phyloP scores from a whole-genome alignment of 2,113 vertebrate genomes.

The Pomatorhinus ruficollis region DNA sequence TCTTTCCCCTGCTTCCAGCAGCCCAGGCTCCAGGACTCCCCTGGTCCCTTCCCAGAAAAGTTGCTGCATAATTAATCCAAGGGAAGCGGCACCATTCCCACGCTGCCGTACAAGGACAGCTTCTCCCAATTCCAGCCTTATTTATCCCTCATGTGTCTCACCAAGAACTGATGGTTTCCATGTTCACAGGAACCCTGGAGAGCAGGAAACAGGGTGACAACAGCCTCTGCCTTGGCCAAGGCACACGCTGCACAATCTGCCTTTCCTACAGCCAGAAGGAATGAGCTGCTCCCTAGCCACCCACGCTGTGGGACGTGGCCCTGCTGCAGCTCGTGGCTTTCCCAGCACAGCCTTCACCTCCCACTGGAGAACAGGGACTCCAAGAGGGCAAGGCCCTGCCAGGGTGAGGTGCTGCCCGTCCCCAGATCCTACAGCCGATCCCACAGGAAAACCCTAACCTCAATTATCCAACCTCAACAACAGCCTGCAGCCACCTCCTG shows the following conservation, averaged over 20 bases:
- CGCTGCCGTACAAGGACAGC: neutral
- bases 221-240: neutral
- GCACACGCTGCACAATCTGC: fast-evolving
- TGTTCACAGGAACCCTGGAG: neutral
- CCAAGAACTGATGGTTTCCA: neutral
- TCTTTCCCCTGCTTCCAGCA: neutral
- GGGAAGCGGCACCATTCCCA: neutral
- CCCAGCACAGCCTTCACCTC: neutral
- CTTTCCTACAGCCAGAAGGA: neutral
- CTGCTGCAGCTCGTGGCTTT: neutral
- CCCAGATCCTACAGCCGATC: neutral
- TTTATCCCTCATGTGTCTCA: neutral
- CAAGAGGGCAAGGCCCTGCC: neutral
- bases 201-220: neutral
- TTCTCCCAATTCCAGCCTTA: neutral
- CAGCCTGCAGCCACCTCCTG: too few relatives aligned
- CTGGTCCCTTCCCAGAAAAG: neutral
- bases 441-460: neutral
- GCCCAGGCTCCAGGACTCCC: neutral
- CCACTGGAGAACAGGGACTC: neutral
- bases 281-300: neutral
- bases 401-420: fast-evolving
- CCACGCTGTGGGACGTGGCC: fast-evolving
- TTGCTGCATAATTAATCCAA: neutral
- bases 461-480: neutral